phyloP scores from a whole-genome alignment of 1,140 invertebrate genomes.

The Hestina assimilis region DNA sequence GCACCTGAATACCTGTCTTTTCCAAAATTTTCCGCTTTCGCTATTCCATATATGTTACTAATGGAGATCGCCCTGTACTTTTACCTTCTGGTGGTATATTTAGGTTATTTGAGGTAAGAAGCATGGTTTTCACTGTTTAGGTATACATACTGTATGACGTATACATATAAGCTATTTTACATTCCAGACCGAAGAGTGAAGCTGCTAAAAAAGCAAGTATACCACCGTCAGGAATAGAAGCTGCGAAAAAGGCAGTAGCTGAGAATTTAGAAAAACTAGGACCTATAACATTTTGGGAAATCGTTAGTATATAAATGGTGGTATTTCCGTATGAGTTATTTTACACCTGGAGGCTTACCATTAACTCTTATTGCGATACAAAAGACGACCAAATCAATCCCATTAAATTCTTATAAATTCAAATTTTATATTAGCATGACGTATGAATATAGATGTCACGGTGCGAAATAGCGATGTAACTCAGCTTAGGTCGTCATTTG shows the following conservation, averaged over 20 bases:
- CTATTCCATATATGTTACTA: constrained; percentile 47
- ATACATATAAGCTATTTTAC: background rate
- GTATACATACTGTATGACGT: background rate
- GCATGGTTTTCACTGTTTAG: background rate
- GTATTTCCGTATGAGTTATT: too few relatives aligned
- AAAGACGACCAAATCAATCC: too few relatives aligned
- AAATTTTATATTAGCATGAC: too few relatives aligned
- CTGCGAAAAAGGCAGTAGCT: constrained; percentile 81
- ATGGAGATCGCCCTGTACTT: constrained; percentile 38
- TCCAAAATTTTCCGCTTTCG: constrained; percentile 55
- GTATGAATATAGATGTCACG: too few relatives aligned
- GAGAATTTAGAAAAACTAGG: constrained; percentile 86
- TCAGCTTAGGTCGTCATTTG: too few relatives aligned
- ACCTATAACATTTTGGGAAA: constrained; percentile 88
- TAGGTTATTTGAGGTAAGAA: constrained; percentile 56
- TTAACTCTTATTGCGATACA: too few relatives aligned
- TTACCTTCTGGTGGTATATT: constrained; percentile 36
- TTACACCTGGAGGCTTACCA: too few relatives aligned
- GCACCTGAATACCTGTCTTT: constrained; percentile 62
- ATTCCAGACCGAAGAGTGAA: constrained; percentile 75
- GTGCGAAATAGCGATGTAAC: too few relatives aligned
- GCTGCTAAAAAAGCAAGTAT: constrained; percentile 74
- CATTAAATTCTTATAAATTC: too few relatives aligned
- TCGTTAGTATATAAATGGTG: too few relatives aligned
- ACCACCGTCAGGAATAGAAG: constrained; percentile 78